These are phyloP conservation scores for Pandion haliaetus DNA, from an alignment of 2,113 vertebrate species.

Conservation along the genomic window DNA sequence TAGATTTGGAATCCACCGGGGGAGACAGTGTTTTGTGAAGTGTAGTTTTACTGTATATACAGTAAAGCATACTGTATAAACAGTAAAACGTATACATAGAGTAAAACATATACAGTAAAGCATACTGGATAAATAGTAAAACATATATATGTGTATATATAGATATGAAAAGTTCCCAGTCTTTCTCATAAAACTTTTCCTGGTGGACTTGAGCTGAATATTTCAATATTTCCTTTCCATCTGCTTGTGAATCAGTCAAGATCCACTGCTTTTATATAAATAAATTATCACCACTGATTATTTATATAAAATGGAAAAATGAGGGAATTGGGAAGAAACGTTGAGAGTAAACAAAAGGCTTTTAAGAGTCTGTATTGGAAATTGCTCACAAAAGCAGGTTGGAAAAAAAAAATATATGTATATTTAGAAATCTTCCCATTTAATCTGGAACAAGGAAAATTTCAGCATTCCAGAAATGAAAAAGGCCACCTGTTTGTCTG, in stretches of 20 bases:
- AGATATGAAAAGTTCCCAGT: neutral
- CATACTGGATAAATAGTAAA: neutral
- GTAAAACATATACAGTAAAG: neutral
- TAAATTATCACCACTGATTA: neutral
- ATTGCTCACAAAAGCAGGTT: neutral
- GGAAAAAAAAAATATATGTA: neutral
- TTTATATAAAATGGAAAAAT: neutral
- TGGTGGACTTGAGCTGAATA: neutral
- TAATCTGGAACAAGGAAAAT: conserved; percentile 25
- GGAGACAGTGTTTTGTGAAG: neutral
- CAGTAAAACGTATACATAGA: neutral
- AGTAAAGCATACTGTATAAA: neutral
- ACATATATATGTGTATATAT: rapidly evolving
- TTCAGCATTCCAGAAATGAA: conserved; percentile 9
- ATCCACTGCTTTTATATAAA: neutral
- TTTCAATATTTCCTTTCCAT: neutral
- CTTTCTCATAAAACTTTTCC: neutral
- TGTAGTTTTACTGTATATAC: neutral
- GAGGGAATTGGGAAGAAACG: neutral
- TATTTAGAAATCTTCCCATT: neutral
- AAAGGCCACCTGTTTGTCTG: conserved; percentile 32
- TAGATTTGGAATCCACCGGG: neutral
- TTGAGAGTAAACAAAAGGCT: neutral
- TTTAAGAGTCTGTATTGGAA: neutral
- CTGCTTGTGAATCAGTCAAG: neutral